phyloP scores from a whole-genome alignment of 2,113 vertebrate species.

The Cercopithecus mona region DNA sequence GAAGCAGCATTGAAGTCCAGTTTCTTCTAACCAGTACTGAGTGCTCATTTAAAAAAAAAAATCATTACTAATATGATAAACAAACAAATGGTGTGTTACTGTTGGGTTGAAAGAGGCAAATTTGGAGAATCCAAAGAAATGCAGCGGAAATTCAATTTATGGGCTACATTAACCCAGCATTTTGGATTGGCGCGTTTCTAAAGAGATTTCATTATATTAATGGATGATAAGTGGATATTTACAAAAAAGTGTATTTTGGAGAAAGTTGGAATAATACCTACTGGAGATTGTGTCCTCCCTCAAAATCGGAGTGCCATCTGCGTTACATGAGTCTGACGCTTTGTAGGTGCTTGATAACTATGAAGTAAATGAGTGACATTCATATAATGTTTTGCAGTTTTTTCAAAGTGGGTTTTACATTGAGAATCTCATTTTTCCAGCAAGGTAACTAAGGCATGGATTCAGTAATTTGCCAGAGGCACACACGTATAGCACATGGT shows the following conservation, averaged over 20 bases:
- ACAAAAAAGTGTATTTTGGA: background rate
- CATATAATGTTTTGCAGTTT: background rate
- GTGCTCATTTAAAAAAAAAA: constrained; percentile 42
- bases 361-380: background rate
- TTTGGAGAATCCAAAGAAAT: constrained; percentile 53
- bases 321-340: rapidly evolving
- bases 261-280: background rate
- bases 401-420: background rate
- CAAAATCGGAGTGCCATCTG: rapidly evolving
- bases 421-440: background rate
- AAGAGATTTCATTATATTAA: constrained; percentile 10
- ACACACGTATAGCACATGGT: rapidly evolving
- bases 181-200: background rate
- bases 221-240: constrained; percentile 14
- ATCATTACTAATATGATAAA: constrained; percentile 57
- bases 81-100: constrained; percentile 44
- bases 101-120: constrained; percentile 42
- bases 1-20: background rate
- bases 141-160: constrained; percentile 43
- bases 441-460: rapidly evolving
- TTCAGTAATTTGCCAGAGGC: background rate
- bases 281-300: background rate
- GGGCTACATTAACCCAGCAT: constrained; percentile 23
- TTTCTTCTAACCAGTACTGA: constrained; percentile 32
- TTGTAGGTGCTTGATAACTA: background rate